Evolutionary conservation across 1,140 invertebrate genomes (phyloP).

Genomic region (Euborellia annulipes): DNA sequence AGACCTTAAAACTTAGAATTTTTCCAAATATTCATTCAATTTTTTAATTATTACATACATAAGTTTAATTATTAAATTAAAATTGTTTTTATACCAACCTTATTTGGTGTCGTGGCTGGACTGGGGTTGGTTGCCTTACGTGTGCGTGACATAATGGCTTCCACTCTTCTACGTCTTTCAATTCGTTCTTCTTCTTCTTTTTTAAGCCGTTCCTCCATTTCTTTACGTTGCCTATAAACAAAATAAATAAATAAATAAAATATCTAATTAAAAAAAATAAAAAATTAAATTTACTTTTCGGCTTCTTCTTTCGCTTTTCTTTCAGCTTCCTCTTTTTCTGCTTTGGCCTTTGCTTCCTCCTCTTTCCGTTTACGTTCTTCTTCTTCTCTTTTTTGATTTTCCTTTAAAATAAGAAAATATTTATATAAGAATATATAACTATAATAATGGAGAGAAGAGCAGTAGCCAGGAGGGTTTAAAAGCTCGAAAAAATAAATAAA

Average conservation of each 20-base stretch:
- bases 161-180: slow-evolving; percentile 57
- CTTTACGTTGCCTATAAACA: slow-evolving; percentile 43
- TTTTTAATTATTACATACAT: no score
- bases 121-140: slow-evolving; percentile 32
- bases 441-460: no score
- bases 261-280: neutral
- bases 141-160: slow-evolving; percentile 69
- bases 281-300: slow-evolving; percentile 32
- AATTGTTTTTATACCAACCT: no score
- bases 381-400: slow-evolving; percentile 45
- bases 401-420: slow-evolving; percentile 26
- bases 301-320: slow-evolving; percentile 58
- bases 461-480: no score
- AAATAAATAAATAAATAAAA: slow-evolving; percentile 7
- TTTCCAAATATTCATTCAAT: no score
- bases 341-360: slow-evolving; percentile 48
- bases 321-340: slow-evolving; percentile 61
- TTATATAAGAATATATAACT: no score
- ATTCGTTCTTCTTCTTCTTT: slow-evolving; percentile 66
- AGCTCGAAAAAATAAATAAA: no score
- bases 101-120: slow-evolving; percentile 32
- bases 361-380: slow-evolving; percentile 44
- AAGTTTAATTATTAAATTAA: no score
- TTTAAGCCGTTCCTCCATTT: slow-evolving; percentile 54
- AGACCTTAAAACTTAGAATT: no score